phyloP scores from a whole-genome alignment of 2,888 invertebrate genomes.

The Neria commutata region DNA sequence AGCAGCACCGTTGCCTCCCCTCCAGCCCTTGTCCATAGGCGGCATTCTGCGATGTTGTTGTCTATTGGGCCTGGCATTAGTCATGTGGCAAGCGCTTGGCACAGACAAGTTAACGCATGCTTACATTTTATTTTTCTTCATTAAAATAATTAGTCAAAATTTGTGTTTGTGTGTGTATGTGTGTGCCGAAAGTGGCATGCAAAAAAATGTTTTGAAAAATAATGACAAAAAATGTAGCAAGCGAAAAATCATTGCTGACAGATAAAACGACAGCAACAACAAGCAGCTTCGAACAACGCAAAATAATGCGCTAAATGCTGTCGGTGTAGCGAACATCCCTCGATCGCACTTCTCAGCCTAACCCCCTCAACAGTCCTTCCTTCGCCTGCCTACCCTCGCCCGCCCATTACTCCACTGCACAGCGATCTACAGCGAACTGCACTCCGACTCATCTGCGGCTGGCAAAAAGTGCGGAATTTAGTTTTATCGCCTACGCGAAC shows the following conservation, averaged over 20 bases:
- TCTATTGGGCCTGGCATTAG: slow-evolving; percentile 53
- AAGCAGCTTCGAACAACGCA: not conserved
- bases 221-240: too few species aligned
- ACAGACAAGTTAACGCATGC: slow-evolving; percentile 18
- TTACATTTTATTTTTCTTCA: slow-evolving; percentile 23
- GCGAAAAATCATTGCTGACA: not conserved
- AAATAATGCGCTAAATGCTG: not conserved
- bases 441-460: not conserved
- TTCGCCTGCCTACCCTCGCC: too few species aligned
- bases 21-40: too few species aligned
- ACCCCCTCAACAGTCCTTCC: too few species aligned
- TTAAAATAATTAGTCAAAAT: slow-evolving; percentile 31
- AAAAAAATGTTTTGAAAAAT: not conserved
- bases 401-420: too few species aligned
- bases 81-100: slow-evolving; percentile 30
- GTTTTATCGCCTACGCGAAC: not conserved
- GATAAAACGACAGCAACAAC: not conserved
- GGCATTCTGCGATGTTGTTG: slow-evolving; percentile 39
- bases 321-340: too few species aligned
- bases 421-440: not conserved
- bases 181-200: not conserved
- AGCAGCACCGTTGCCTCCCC: too few species aligned
- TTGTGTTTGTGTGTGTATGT: slow-evolving; percentile 3
- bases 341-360: too few species aligned
- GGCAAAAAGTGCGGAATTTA: not conserved